Conservation (phyloP, 2,888 invertebrate genomes). For the Ormyrus labotus region DNA sequence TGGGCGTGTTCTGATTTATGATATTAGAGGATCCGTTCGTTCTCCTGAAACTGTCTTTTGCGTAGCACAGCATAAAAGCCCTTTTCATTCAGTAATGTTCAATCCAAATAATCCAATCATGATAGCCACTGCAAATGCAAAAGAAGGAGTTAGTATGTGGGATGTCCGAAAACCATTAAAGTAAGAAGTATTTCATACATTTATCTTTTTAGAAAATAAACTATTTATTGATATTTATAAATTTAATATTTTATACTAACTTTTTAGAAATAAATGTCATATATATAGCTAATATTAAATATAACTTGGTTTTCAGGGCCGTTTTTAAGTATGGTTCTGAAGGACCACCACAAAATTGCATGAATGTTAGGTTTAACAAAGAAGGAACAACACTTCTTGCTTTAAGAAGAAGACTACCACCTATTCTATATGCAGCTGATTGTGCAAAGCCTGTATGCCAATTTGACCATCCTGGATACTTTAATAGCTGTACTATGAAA, state of each 20-base stretch:
- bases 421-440: slow-evolving; percentile 86
- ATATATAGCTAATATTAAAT: neutral
- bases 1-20: slow-evolving; percentile 90
- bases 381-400: slow-evolving; percentile 88
- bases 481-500: slow-evolving; percentile 98
- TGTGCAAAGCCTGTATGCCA: slow-evolving; percentile 86
- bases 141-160: slow-evolving; percentile 93
- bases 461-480: slow-evolving; percentile 94
- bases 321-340: slow-evolving; percentile 84
- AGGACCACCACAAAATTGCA: slow-evolving; percentile 83
- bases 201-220: neutral
- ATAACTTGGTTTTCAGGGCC: slow-evolving; percentile 76
- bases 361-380: slow-evolving; percentile 94
- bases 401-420: slow-evolving; percentile 89
- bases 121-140: slow-evolving; percentile 92
- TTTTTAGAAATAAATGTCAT: neutral
- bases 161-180: slow-evolving; percentile 89
- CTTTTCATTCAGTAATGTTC: slow-evolving; percentile 97
- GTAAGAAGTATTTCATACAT: slow-evolving; percentile 78
- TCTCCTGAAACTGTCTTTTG: slow-evolving; percentile 81
- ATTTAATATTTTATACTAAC: slow-evolving; percentile 6
- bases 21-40: slow-evolving; percentile 81
- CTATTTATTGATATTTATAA: neutral
- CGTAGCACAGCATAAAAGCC: slow-evolving; percentile 82
- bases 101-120: slow-evolving; percentile 90